Evolutionary conservation across 1,140 invertebrate genomes (phyloP).

Genomic region (Apis florea): DNA sequence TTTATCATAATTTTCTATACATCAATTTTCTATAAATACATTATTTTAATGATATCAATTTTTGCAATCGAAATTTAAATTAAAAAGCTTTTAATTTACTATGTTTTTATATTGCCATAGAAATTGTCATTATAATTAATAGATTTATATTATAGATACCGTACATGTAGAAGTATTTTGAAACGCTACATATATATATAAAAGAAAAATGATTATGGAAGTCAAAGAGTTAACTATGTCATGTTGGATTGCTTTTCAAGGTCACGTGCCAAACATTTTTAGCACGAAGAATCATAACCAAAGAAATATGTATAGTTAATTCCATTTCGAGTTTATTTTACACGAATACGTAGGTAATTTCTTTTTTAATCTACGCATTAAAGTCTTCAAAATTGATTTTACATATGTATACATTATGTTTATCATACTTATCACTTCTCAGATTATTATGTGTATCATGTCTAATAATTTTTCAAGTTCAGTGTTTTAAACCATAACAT

Average conservation of each 20-base stretch:
- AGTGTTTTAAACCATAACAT: background rate
- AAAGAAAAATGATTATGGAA: slow-evolving; percentile 13
- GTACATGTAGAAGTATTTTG: background rate
- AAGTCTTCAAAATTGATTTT: background rate
- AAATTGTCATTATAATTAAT: background rate
- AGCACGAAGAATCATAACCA: slow-evolving; percentile 30
- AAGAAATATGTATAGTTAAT: slow-evolving; percentile 28
- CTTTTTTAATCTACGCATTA: background rate
- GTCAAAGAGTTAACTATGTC: slow-evolving; percentile 25
- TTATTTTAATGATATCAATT: background rate
- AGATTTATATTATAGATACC: slow-evolving; percentile 19
- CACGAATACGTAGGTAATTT: slow-evolving; percentile 5
- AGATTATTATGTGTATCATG: background rate
- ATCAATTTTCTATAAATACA: background rate
- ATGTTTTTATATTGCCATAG: background rate
- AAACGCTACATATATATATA: background rate
- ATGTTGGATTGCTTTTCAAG: slow-evolving; percentile 39
- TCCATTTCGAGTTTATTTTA: slow-evolving; percentile 10
- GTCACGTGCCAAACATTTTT: slow-evolving; percentile 37
- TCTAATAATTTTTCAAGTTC: background rate
- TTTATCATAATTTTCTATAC: background rate
- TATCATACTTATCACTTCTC: slow-evolving; percentile 12
- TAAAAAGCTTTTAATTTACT: background rate
- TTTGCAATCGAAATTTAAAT: background rate
- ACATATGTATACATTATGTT: background rate